phyloP scores from a whole-genome alignment of 2,888 invertebrate genomes.

The Polietes domitor region DNA sequence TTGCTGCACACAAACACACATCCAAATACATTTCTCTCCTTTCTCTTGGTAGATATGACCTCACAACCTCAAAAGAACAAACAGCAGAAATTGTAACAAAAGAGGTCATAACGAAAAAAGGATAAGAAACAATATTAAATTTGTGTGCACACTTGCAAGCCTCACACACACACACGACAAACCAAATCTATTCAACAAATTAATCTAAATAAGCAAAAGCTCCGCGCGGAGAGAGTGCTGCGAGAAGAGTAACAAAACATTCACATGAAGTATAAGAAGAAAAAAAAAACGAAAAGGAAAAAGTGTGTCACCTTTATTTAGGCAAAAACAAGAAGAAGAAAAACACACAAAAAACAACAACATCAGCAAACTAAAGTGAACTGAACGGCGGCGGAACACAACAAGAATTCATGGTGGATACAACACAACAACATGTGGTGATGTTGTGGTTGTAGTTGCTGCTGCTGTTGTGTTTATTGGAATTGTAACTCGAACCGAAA shows the following conservation, averaged over 20 bases:
- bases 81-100: constrained; percentile 18
- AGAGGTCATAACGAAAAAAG: constrained; percentile 45
- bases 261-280: too few relatives aligned
- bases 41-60: constrained; percentile 62
- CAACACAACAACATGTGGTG: constrained; percentile 21
- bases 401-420: constrained; percentile 38
- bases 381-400: constrained; percentile 17
- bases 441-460: constrained; percentile 2
- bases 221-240: neutral
- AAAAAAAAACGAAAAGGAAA: constrained; percentile 46
- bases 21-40: constrained; percentile 16
- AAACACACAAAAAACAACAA: constrained; percentile 35
- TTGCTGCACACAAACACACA: constrained; percentile 8
- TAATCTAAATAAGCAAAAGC: constrained; percentile 47
- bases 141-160: constrained; percentile 44
- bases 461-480: neutral
- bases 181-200: constrained; percentile 40
- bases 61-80: constrained; percentile 62
- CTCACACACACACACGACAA: constrained; percentile 22
- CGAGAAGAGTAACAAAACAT: constrained; percentile 26
- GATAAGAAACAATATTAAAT: constrained; percentile 59
- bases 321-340: constrained; percentile 28
- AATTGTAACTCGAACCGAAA: constrained; percentile 18
- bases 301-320: constrained; percentile 64
- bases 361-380: neutral